A percentile compares a stretch with the other conserved stretches of the same genome.
Evolutionary conservation across 2,888 invertebrate genomes (phyloP).

Genomic region (Hirtodrosophila histrioides): DNA sequence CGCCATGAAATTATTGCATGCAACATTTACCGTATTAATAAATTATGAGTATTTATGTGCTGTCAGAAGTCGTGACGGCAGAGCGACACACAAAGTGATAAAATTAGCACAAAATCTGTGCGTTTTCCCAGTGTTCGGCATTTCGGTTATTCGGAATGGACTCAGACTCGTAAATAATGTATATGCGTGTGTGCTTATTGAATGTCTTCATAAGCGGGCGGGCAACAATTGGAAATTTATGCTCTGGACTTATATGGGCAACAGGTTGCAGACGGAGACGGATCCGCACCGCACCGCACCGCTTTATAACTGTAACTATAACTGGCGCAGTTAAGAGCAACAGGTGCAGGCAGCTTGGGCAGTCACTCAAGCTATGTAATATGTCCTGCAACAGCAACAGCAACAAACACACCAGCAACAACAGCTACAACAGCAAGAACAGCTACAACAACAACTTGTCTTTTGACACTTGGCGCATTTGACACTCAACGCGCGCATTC

Average conservation of each 20-base stretch:
- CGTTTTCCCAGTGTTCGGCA: conserved; percentile 57
- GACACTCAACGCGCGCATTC: conserved; percentile 81
- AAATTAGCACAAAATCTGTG: conserved; percentile 84
- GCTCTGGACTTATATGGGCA: conserved; percentile 70
- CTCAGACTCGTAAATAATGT: conserved; percentile 59
- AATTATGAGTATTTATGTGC: conserved; percentile 84
- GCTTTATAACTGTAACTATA: conserved; percentile 69
- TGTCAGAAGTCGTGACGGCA: conserved; percentile 82
- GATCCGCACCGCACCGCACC: conserved; percentile 13
- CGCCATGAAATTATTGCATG: conserved; percentile 80
- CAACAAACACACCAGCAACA: conserved; percentile 39
- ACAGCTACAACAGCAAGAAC: conserved; percentile 32
- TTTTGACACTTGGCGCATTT: conserved; percentile 80
- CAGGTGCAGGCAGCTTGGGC: conserved; percentile 35
- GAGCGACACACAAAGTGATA: conserved; percentile 85
- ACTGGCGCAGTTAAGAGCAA: conserved; percentile 40
- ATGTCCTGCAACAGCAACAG: conserved; percentile 72
- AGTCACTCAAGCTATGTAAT: conserved; percentile 64
- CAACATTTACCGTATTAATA: conserved; percentile 82
- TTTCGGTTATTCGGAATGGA: conserved; percentile 46
- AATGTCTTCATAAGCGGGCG: conserved; percentile 80
- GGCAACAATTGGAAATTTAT: conserved; percentile 79
- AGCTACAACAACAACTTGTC: conserved; percentile 61
- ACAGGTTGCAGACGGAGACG: conserved; percentile 36
- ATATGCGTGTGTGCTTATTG: conserved; percentile 69